Conservation (phyloP, 2,888 invertebrate species). For the Augochlorella aurata region DNA sequence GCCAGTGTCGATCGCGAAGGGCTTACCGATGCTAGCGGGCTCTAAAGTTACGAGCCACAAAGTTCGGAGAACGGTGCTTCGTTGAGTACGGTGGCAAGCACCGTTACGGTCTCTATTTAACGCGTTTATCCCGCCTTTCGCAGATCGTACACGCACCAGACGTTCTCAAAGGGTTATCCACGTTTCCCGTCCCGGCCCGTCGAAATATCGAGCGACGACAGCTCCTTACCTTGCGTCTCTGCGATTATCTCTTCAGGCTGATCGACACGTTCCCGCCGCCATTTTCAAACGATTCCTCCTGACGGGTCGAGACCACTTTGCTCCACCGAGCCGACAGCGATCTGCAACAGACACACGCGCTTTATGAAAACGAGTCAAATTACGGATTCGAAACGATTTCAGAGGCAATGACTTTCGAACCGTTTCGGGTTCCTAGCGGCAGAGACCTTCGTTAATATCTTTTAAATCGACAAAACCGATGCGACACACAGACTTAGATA, state of each 20-base stretch:
- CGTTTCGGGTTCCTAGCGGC: too few relatives aligned
- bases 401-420: too few relatives aligned
- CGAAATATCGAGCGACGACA: not conserved
- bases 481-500: not conserved
- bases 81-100: not conserved
- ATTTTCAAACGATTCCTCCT: slow-evolving; percentile 63
- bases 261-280: slow-evolving; percentile 76
- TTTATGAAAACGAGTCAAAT: not conserved
- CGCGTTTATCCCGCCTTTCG: not conserved
- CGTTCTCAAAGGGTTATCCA: not conserved
- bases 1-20: slow-evolving; percentile 4
- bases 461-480: not conserved
- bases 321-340: not conserved
- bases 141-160: not conserved
- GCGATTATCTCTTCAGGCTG: slow-evolving; percentile 56
- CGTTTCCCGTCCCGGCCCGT: not conserved
- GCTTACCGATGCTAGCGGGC: not conserved
- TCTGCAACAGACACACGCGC: slow-evolving; percentile 29
- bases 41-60: not conserved
- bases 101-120: slow-evolving; percentile 15
- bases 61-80: slow-evolving; percentile 3
- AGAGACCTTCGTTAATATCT: not conserved
- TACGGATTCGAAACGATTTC: not conserved
- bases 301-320: not conserved
- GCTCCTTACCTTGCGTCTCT: slow-evolving; percentile 56